These are phyloP conservation scores for Halisarca cf. caerulea DNA, from an alignment of 37 sponge, comb jelly and placozoan species.

Conservation along the genomic window DNA sequence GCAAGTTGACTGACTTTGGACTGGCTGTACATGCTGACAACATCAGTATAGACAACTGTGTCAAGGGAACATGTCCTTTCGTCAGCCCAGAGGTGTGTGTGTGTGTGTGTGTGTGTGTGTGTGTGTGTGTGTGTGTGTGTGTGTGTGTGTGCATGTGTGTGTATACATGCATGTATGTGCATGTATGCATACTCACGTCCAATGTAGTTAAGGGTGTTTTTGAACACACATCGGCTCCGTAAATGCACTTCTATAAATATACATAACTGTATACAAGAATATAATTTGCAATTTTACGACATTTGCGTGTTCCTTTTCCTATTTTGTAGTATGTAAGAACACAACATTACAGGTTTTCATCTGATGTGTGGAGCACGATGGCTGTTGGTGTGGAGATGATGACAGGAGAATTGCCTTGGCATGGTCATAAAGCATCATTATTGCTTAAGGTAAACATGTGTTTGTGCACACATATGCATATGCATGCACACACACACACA, in stretches of 20 bases:
- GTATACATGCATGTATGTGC: too few species aligned
- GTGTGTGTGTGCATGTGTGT: too few species aligned
- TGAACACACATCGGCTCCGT: too few species aligned
- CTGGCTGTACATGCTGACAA: conserved; percentile 1
- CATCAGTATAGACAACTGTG: not conserved
- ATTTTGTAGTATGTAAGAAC: conserved; percentile 2
- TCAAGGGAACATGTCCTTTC: conserved; percentile 6
- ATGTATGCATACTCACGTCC: too few species aligned
- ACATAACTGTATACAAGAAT: too few species aligned
- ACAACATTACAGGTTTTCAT: not conserved
- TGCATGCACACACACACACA: too few species aligned
- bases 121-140: not conserved
- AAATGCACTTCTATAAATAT: too few species aligned
- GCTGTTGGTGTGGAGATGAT: conserved; percentile 28
- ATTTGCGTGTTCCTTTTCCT: too few species aligned
- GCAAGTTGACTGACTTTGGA: conserved; percentile 31
- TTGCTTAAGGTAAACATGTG: not conserved
- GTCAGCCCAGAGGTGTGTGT: conserved; percentile 15
- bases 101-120: too few species aligned
- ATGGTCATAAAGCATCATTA: not conserved
- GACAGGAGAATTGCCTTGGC: conserved; percentile 8
- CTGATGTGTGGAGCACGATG: conserved; percentile 17
- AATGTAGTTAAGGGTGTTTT: too few species aligned
- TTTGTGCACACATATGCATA: too few species aligned
- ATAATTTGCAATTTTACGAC: too few species aligned